Conservation (phyloP, 2,888 invertebrate species). For the Branchellion lobata region DNA sequence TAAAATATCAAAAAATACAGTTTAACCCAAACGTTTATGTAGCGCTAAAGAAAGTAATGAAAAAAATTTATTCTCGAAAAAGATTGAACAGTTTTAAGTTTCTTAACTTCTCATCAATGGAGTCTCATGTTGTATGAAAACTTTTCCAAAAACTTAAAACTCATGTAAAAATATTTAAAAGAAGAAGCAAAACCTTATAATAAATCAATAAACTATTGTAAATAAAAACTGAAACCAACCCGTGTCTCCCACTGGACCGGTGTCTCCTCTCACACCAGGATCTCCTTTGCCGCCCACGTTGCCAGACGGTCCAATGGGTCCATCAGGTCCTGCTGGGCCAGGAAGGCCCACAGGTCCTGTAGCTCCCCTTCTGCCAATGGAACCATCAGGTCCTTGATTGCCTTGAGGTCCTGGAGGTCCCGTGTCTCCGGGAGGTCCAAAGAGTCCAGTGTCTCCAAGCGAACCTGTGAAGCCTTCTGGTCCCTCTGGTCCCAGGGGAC, state of each 20-base stretch:
- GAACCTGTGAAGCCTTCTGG: neutral
- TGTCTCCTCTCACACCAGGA: constrained; percentile 43
- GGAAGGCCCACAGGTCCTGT: constrained; percentile 25
- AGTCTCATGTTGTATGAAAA: no score
- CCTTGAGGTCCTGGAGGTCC: constrained; percentile 40
- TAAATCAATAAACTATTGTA: no score
- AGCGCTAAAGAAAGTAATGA: no score
- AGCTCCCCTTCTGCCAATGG: constrained; percentile 36
- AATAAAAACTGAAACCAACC: no score
- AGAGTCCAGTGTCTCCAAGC: constrained; percentile 34
- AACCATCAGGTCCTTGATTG: neutral
- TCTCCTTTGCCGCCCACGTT: constrained; percentile 7
- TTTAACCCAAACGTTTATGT: no score
- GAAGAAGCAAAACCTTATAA: no score
- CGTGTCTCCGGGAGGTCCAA: constrained; percentile 23
- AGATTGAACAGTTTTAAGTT: no score
- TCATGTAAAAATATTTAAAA: no score
- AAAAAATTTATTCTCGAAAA: no score
- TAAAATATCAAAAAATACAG: no score
- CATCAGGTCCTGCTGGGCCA: constrained; percentile 18
- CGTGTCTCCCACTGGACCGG: constrained; percentile 51
- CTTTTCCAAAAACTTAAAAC: no score
- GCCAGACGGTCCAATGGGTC: constrained; percentile 1
- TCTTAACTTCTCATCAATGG: no score
- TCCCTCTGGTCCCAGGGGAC: neutral